A percentile compares a stretch with the other conserved stretches of the same genome.
These are phyloP conservation scores for Allolobophora icterica DNA, from an alignment of 2,888 invertebrate species.

Conservation along the genomic window DNA sequence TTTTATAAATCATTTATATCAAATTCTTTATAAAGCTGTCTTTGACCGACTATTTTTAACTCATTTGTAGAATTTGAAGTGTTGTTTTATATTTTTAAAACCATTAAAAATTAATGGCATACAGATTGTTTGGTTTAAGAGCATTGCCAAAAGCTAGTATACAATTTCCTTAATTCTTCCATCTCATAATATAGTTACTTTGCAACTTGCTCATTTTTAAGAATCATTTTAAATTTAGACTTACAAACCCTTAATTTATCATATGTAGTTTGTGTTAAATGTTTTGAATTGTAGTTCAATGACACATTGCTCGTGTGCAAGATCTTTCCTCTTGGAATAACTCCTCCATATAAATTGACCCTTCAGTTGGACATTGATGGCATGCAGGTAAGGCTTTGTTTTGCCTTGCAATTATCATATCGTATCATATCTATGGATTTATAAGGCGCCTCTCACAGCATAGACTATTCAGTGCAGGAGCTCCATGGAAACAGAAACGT, in stretches of 20 bases:
- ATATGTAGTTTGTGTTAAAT: neutral
- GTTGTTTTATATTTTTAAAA: neutral
- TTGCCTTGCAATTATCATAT: too few species aligned
- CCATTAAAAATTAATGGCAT: neutral
- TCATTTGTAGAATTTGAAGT: neutral
- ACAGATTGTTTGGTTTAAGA: neutral
- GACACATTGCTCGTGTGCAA: neutral
- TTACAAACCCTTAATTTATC: neutral
- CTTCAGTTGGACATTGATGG: neutral
- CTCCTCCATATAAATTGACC: neutral
- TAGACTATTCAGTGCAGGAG: too few species aligned
- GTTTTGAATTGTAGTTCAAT: neutral
- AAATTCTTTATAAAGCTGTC: neutral
- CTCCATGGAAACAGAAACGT: too few species aligned
- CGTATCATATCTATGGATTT: too few species aligned
- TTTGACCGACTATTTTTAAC: too few species aligned
- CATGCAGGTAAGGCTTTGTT: neutral
- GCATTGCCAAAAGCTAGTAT: neutral
- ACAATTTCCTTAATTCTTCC: neutral
- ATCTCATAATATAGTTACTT: neutral
- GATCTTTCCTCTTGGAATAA: slow-evolving; percentile 19
- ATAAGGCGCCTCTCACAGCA: too few species aligned
- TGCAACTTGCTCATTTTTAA: neutral
- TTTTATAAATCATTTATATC: too few species aligned
- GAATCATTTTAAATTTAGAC: slow-evolving; percentile 4